Percentiles rank a stretch among this genome's conserved stretches.
Evolutionary conservation across 1,140 invertebrate genomes (phyloP).

Genomic region (Euura saliciscinereae): DNA sequence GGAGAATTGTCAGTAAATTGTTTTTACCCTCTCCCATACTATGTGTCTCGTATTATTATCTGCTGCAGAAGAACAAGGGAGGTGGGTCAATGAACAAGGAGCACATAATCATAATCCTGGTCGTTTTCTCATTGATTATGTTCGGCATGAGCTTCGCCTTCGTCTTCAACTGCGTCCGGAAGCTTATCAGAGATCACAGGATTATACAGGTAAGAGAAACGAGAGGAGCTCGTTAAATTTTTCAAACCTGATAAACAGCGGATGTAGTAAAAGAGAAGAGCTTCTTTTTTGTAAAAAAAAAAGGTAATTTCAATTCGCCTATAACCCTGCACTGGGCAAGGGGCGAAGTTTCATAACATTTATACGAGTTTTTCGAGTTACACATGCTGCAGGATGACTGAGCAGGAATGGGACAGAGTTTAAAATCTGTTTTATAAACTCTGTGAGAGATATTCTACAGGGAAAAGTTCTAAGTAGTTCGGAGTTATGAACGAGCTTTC

Average conservation of each 20-base stretch:
- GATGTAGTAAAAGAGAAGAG: not conserved
- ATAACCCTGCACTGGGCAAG: too few relatives aligned
- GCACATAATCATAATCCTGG: constrained; percentile 86
- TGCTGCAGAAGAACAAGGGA: constrained; percentile 60
- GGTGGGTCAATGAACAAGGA: constrained; percentile 62
- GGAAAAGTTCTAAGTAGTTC: too few relatives aligned
- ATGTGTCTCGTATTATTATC: constrained; percentile 3
- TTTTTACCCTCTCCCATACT: too few relatives aligned
- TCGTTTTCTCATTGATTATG: constrained; percentile 87
- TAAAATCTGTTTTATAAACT: too few relatives aligned
- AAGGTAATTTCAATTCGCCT: too few relatives aligned
- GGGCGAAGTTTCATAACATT: too few relatives aligned
- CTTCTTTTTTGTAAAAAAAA: not conserved
- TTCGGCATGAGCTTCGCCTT: constrained; percentile 87
- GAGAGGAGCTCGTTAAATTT: not conserved
- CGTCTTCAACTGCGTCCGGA: constrained; percentile 83
- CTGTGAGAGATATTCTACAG: too few relatives aligned
- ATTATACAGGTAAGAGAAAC: constrained; percentile 75
- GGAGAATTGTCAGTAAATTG: not conserved
- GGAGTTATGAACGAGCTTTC: too few relatives aligned
- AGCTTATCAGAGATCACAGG: constrained; percentile 81
- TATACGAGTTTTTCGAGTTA: too few relatives aligned
- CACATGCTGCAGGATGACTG: too few relatives aligned
- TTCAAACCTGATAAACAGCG: too few relatives aligned
- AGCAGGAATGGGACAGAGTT: too few relatives aligned